Evolutionary conservation across 1,140 invertebrate species (phyloP).

Genomic region (Trachelipus rathkii): DNA sequence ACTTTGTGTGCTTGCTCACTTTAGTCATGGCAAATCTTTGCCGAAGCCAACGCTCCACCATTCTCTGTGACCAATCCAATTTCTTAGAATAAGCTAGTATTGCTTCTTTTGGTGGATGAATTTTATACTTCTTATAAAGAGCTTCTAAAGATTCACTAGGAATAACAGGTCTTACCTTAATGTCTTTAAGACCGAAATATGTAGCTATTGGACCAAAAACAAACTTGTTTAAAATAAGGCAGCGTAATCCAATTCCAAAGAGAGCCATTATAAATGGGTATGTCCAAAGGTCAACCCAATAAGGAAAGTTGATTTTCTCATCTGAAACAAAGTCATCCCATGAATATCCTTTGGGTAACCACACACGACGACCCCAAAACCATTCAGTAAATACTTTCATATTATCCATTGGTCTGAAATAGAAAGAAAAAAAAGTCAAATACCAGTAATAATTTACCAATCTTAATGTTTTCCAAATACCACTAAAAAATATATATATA

Average conservation of each 20-base stretch:
- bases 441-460: too few relatives aligned
- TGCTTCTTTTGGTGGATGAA: constrained; percentile 34
- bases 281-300: constrained; percentile 68
- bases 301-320: constrained; percentile 69
- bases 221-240: constrained; percentile 39
- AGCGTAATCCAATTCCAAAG: constrained; percentile 35
- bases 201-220: constrained; percentile 33
- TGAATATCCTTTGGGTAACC: constrained; percentile 66
- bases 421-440: too few relatives aligned
- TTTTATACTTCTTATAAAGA: constrained; percentile 35
- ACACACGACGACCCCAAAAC: constrained; percentile 44
- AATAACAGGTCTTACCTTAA: constrained; percentile 32
- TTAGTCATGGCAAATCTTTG: constrained; percentile 54
- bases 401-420: background rate
- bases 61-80: constrained; percentile 76
- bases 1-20: constrained; percentile 43
- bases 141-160: constrained; percentile 36
- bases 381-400: constrained; percentile 28
- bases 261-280: constrained; percentile 43
- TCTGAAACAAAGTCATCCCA: constrained; percentile 81
- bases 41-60: constrained; percentile 86
- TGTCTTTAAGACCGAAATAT: constrained; percentile 36
- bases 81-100: constrained; percentile 63
- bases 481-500: too few relatives aligned
- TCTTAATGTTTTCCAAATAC: too few relatives aligned